A percentile compares a stretch with the other conserved stretches of the same genome.
These are phyloP conservation scores for Phaenicophaeus curvirostris DNA, from an alignment of 2,797 vertebrate genomes.

Conservation along the genomic window DNA sequence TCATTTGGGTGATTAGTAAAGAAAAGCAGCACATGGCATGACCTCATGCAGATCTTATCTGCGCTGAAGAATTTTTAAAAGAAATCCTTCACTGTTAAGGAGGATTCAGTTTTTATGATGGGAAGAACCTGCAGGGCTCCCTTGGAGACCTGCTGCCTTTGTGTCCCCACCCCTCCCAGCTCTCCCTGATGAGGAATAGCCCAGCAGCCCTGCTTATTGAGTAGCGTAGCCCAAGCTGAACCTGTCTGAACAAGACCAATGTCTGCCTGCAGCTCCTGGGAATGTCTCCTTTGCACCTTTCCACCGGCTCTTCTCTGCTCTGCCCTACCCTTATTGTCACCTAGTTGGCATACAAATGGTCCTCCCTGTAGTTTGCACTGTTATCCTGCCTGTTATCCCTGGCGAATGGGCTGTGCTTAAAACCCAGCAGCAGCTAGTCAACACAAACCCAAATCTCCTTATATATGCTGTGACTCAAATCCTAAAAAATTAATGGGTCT, in stretches of 20 bases:
- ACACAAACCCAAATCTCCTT: not conserved
- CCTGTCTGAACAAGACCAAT: rapidly evolving
- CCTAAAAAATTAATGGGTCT: not conserved
- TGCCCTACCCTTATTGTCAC: not conserved
- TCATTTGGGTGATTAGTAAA: not conserved
- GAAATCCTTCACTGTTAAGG: not conserved
- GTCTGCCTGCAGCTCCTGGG: not conserved
- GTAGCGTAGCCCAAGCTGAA: not conserved
- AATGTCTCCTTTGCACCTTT: not conserved
- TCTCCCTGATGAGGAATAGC: not conserved
- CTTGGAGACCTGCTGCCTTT: not conserved
- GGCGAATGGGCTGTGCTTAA: not conserved
- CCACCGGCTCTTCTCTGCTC: not conserved
- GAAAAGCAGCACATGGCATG: constrained; percentile 28
- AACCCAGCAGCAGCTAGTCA: not conserved
- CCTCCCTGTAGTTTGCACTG: not conserved
- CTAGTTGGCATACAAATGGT: not conserved
- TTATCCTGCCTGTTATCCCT: not conserved
- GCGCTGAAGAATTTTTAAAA: not conserved
- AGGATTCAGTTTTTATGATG: not conserved
- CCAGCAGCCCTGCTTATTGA: not conserved
- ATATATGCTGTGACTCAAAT: not conserved
- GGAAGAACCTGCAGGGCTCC: not conserved
- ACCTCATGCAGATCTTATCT: constrained; percentile 53
- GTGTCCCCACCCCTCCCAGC: not conserved